phyloP scores from a whole-genome alignment of 35 echinoderm and acorn worm species.

The Ophiothrix spiculata region DNA sequence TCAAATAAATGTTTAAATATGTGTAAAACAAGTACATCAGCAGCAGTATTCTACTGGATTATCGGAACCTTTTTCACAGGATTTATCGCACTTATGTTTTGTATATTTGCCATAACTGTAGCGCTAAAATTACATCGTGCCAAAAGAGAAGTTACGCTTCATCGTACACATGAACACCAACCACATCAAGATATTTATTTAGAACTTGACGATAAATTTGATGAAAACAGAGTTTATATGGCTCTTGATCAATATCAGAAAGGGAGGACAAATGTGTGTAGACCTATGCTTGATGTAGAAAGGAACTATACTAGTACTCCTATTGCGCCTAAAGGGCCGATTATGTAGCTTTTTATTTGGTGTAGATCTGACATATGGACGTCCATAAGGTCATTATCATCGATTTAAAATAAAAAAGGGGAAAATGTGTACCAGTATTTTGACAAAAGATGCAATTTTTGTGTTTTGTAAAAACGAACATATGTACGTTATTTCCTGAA shows the following conservation, averaged over 20 bases:
- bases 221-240: conserved; percentile 2
- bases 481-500: too few relatives aligned
- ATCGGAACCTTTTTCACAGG: background rate
- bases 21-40: background rate
- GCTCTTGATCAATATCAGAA: background rate
- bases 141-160: background rate
- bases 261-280: background rate
- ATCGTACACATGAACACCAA: background rate
- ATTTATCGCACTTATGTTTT: background rate
- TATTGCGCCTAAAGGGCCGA: background rate
- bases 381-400: too few relatives aligned
- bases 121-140: background rate
- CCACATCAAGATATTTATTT: background rate
- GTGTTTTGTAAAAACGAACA: too few relatives aligned
- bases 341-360: too few relatives aligned
- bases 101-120: background rate
- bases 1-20: background rate
- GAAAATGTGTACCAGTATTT: too few relatives aligned
- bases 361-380: too few relatives aligned
- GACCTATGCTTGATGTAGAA: background rate
- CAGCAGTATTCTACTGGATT: background rate
- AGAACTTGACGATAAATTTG: background rate
- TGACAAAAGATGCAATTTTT: too few relatives aligned
- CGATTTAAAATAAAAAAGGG: too few relatives aligned
- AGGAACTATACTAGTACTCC: conserved; percentile 2